A percentile compares a stretch with the other conserved stretches of the same genome.
Conservation (phyloP, 1,140 invertebrate species). For the Drosophila jambulina region DNA sequence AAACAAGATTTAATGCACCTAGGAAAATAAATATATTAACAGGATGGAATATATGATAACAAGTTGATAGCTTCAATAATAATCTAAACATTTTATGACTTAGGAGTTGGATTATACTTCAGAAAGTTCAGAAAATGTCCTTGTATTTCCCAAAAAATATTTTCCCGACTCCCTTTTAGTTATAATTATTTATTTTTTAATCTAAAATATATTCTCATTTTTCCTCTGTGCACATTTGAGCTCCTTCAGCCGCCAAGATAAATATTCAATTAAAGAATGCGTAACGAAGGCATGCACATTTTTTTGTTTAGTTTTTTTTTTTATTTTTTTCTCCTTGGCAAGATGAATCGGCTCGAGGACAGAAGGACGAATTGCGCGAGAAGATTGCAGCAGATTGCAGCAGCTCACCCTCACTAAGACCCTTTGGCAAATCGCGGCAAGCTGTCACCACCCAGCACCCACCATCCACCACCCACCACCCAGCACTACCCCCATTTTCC, state of each 20-base stretch:
- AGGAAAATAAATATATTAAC: neutral
- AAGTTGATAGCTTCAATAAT: too few species aligned
- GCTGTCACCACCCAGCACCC: neutral
- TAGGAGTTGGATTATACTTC: neutral
- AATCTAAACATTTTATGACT: neutral
- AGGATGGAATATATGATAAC: neutral
- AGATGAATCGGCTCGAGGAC: slow-evolving; percentile 60
- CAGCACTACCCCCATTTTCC: slow-evolving; percentile 5
- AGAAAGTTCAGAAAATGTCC: neutral
- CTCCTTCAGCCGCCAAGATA: slow-evolving; percentile 42
- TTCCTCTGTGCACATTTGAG: slow-evolving; percentile 13
- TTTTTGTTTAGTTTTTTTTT: neutral
- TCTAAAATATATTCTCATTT: neutral
- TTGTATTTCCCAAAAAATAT: neutral
- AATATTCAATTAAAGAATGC: slow-evolving; percentile 75
- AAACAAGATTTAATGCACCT: neutral
- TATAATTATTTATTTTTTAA: neutral
- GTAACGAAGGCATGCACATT: slow-evolving; percentile 29
- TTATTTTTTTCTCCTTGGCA: slow-evolving; percentile 20
- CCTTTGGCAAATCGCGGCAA: slow-evolving; percentile 20
- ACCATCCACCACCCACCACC: neutral
- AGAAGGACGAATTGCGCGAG: slow-evolving; percentile 44
- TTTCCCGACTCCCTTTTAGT: neutral
- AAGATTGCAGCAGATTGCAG: slow-evolving; percentile 44
- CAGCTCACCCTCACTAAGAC: slow-evolving; percentile 10